These are phyloP conservation scores for Slavum lentiscoides DNA, from an alignment of 2,888 invertebrate species.

Conservation along the genomic window DNA sequence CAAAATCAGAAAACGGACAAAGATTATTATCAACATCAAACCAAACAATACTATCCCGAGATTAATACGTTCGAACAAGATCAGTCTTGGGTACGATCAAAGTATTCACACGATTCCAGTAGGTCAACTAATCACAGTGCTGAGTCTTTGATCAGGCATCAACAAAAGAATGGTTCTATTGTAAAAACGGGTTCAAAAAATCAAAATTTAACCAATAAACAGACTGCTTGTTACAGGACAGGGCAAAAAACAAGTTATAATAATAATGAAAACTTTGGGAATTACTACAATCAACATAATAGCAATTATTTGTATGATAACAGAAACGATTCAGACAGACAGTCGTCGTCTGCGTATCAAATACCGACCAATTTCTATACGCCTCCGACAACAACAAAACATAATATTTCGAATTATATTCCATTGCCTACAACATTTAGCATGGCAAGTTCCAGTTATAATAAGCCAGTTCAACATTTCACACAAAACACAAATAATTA, in stretches of 20 bases:
- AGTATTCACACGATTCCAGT: slow-evolving; percentile 50
- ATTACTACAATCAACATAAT: slow-evolving; percentile 44
- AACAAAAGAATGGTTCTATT: slow-evolving; percentile 46
- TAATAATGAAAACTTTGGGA: slow-evolving; percentile 42
- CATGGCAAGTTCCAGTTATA: slow-evolving; percentile 42
- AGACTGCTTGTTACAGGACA: slow-evolving; percentile 35
- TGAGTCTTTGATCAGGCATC: slow-evolving; percentile 56
- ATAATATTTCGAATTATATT: slow-evolving; percentile 51
- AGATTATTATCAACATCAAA: slow-evolving; percentile 49
- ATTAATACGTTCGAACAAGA: slow-evolving; percentile 48
- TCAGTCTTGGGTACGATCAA: slow-evolving; percentile 52
- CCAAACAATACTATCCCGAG: slow-evolving; percentile 48
- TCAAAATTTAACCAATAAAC: slow-evolving; percentile 41
- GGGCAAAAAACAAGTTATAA: slow-evolving; percentile 41
- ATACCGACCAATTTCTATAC: slow-evolving; percentile 43
- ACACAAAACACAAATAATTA: slow-evolving; percentile 46
- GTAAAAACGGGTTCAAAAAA: slow-evolving; percentile 31
- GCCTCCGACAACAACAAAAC: slow-evolving; percentile 36
- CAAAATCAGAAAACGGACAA: slow-evolving; percentile 51
- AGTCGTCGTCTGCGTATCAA: slow-evolving; percentile 45
- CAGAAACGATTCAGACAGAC: slow-evolving; percentile 45
- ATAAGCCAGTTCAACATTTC: slow-evolving; percentile 51
- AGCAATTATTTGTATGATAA: slow-evolving; percentile 49
- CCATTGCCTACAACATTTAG: slow-evolving; percentile 48
- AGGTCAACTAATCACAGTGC: slow-evolving; percentile 56